Evolutionary conservation across 2,797 vertebrate species (phyloP), one percentile per base, ranked within the genome.

Genomic region (Aeoliscus strigatus): DNA sequence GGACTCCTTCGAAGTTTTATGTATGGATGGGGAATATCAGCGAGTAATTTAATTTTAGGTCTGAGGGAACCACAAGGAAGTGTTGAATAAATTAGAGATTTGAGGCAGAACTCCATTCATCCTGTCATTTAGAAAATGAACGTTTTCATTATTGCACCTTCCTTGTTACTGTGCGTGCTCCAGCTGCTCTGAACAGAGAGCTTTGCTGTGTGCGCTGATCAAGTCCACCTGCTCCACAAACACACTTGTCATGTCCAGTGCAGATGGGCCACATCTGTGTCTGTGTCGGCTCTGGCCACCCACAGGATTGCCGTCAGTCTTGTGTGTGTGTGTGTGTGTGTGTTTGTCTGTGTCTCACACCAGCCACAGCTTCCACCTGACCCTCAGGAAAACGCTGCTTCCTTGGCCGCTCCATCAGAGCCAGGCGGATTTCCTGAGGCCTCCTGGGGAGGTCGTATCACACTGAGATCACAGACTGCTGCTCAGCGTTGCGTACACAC

Each of bases 381-480:
- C 44, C 53, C 42, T 61, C 75, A 81, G 79, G 80, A 84, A 86
- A 53, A 38, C 24, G 51, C 51, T 10, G 46, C 63, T 85, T 86
- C 81, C 75, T 59, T 42, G 52, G 60, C 46, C 40, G 41, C 62
- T 72, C 45, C 45, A 50, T 76, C 62, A 66, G 58, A 68, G 54
- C 52, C 37, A 10, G 49, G 52, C 21, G 60, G 83, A 87, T 77
- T 78, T 87, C 81, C 84, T 82, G 62, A 60, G 35, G 58, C 64
- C 67, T 64, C 59, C 59, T 55, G 16, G 23, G 74, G 58, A 62
- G 70, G 61, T 39, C 54, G 8, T 37, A 64, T 75, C 77, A 29
- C 44, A 52, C 75, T 67, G 78, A 82, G 73, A 78, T 83, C 72
- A 77, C 56, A 77, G 59, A 41, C 62, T 47, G 36, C 60, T 49